These are phyloP conservation scores for Notocelia uddmanniana DNA, from an alignment of 2,888 invertebrate species.

Conservation along the genomic window DNA sequence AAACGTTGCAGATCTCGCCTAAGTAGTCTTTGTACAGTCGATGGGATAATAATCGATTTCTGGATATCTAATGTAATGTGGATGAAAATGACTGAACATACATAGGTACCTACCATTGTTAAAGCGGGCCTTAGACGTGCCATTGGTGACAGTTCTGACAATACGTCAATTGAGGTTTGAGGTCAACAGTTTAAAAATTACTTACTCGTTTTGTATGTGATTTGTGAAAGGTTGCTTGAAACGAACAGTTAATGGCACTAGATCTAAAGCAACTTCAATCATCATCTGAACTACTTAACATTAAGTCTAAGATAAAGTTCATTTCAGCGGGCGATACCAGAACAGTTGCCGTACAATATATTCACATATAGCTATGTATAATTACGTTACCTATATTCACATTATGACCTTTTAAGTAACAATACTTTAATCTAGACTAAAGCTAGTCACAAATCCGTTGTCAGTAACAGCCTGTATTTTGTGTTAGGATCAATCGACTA, in stretches of 20 bases:
- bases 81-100: too few species aligned
- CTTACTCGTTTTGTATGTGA: background rate
- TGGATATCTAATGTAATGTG: background rate
- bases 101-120: too few species aligned
- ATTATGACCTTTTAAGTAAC: slow-evolving; percentile 77
- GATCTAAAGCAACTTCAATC: slow-evolving; percentile 50
- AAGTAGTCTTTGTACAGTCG: too few species aligned
- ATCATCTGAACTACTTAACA: slow-evolving; percentile 51
- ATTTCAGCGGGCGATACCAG: slow-evolving; percentile 62
- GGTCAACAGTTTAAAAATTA: background rate
- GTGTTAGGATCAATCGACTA: slow-evolving; percentile 63
- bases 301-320: slow-evolving; percentile 24
- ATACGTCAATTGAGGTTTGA: background rate
- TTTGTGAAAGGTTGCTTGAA: slow-evolving; percentile 28
- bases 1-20: too few species aligned
- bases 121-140: background rate
- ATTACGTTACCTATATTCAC: slow-evolving; percentile 79
- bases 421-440: slow-evolving; percentile 69
- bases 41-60: background rate
- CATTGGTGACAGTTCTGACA: background rate
- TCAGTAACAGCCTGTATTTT: slow-evolving; percentile 80
- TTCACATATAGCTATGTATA: slow-evolving; percentile 68
- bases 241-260: slow-evolving; percentile 55
- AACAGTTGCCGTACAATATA: slow-evolving; percentile 64
- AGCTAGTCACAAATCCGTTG: slow-evolving; percentile 83